A percentile compares a stretch with the other conserved stretches of the same genome.
These are phyloP conservation scores for Hyposmocoma kahamanoa DNA, from an alignment of 1,140 invertebrate genomes.

Conservation along the genomic window DNA sequence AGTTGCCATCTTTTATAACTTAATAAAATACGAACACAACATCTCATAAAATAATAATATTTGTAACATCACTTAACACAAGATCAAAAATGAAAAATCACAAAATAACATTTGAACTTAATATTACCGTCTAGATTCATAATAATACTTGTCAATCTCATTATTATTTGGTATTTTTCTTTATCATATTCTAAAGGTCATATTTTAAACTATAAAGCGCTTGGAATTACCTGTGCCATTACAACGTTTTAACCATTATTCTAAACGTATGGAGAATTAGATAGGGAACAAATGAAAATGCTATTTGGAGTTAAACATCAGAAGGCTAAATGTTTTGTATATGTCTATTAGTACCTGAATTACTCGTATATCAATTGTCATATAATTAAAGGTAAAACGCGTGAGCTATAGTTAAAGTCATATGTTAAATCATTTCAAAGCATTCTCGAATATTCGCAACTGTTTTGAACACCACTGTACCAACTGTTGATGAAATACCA, in stretches of 20 bases:
- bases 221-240: neutral
- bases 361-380: neutral
- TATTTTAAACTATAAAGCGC: neutral
- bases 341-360: neutral
- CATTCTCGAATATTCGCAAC: neutral
- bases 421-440: neutral
- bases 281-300: neutral
- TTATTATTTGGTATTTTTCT: slow-evolving; percentile 20
- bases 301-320: too few relatives aligned
- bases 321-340: too few relatives aligned
- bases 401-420: neutral
- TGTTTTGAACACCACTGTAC: too few relatives aligned
- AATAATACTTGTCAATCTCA: slow-evolving; percentile 25
- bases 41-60: too few relatives aligned
- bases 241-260: neutral
- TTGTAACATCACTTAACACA: too few relatives aligned
- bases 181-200: slow-evolving; percentile 13
- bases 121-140: slow-evolving; percentile 19
- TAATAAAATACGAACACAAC: too few relatives aligned
- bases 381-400: slow-evolving; percentile 3
- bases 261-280: neutral
- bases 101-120: neutral
- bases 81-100: too few relatives aligned
- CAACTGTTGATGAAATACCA: neutral
- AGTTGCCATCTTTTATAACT: too few relatives aligned